These are phyloP conservation scores for Lasioglossum oenotherae DNA, from an alignment of 2,888 invertebrate species.

Conservation along the genomic window DNA sequence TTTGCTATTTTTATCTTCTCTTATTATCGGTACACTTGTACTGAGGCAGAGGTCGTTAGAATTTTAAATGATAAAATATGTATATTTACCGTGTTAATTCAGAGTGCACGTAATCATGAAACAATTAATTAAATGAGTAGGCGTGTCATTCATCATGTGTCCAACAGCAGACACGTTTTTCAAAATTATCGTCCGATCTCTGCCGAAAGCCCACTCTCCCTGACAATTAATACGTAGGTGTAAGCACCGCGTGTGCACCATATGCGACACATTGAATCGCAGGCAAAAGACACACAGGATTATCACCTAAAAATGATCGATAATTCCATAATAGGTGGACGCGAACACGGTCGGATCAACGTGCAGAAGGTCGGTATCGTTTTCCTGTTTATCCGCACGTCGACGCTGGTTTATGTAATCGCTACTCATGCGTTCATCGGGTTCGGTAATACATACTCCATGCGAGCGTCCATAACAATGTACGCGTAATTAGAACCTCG, in stretches of 20 bases:
- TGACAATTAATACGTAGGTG: neutral
- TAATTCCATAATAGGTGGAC: neutral
- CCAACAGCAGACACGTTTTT: too few species aligned
- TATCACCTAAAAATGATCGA: neutral
- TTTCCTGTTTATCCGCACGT: constrained; percentile 33
- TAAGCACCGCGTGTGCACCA: neutral
- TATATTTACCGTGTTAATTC: neutral
- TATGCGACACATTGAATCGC: neutral
- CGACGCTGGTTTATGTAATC: constrained; percentile 30
- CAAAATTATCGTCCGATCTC: too few species aligned
- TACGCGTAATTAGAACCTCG: neutral
- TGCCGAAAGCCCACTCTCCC: too few species aligned
- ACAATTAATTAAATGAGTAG: neutral
- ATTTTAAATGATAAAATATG: neutral
- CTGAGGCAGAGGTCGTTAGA: neutral
- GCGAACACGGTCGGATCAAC: constrained; percentile 4
- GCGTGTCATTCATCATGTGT: too few species aligned
- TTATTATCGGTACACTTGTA: neutral
- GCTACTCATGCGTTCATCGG: neutral
- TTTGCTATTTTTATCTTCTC: neutral
- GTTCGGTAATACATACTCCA: neutral
- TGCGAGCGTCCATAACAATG: neutral
- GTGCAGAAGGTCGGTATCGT: constrained; percentile 21
- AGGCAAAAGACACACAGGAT: neutral
- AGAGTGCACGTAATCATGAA: neutral